A percentile compares a stretch with the other conserved stretches of the same genome.
Evolutionary conservation across 1,140 invertebrate species (phyloP).

Genomic region (Lucilia sericata): DNA sequence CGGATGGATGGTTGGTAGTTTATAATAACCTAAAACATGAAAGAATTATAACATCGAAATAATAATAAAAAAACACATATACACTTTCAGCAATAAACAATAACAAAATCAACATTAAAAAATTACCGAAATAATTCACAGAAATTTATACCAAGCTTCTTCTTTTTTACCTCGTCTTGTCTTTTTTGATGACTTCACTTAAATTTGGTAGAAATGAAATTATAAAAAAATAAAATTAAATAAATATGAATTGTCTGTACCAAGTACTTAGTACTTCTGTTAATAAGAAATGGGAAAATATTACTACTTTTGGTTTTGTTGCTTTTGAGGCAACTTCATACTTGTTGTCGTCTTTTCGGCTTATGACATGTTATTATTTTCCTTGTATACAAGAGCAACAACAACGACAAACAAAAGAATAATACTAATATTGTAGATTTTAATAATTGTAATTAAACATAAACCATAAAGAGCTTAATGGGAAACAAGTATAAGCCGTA

Average conservation of each 20-base stretch:
- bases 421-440: neutral
- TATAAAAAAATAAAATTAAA: constrained; percentile 21
- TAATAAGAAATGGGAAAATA: constrained; percentile 36
- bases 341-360: constrained; percentile 35
- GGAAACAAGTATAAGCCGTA: neutral
- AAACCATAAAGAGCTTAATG: neutral
- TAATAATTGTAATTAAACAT: neutral
- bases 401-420: neutral
- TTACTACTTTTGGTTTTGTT: neutral
- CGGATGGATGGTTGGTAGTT: constrained; percentile 4
- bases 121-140: constrained; percentile 44
- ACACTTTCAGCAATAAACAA: neutral
- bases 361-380: constrained; percentile 38
- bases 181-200: constrained; percentile 43
- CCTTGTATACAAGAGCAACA: neutral
- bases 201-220: constrained; percentile 36
- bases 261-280: neutral
- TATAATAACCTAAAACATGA: constrained; percentile 36
- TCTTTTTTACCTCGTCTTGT: constrained; percentile 11
- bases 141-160: constrained; percentile 23
- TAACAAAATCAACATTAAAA: constrained; percentile 38
- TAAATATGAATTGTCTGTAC: constrained; percentile 39
- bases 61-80: neutral
- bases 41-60: constrained; percentile 40
- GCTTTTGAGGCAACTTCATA: neutral